A percentile compares a stretch with the other conserved stretches of the same genome.
phyloP scores from a whole-genome alignment of 2,113 vertebrate genomes.

The Notechis scutatus region DNA sequence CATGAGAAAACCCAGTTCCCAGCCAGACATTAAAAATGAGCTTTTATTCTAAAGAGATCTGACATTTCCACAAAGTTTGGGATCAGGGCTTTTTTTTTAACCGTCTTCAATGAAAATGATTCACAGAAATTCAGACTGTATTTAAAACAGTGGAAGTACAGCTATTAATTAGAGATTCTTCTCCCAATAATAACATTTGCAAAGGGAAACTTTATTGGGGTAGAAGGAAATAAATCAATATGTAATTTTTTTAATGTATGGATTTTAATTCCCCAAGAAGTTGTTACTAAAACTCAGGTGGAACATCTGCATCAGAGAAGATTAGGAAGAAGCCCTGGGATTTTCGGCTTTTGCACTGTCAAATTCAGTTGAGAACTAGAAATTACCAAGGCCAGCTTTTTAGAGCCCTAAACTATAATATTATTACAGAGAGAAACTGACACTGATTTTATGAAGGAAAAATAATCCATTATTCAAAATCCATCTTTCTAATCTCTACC shows the following conservation, averaged over 20 bases:
- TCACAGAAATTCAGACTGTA: background rate
- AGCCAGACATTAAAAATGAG: background rate
- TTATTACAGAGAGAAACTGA: background rate
- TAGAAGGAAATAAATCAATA: background rate
- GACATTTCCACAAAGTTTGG: background rate
- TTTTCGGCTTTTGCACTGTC: background rate
- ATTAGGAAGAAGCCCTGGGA: background rate
- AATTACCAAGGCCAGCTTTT: background rate
- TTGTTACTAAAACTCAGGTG: background rate
- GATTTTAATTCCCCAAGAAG: background rate
- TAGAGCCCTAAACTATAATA: background rate
- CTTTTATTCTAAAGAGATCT: background rate
- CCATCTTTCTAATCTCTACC: background rate
- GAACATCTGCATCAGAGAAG: background rate
- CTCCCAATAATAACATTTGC: background rate
- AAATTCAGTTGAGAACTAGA: background rate
- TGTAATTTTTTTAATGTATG: background rate
- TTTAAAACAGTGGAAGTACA: background rate
- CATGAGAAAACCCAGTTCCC: background rate
- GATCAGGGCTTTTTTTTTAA: background rate
- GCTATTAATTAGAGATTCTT: background rate
- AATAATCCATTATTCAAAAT: background rate
- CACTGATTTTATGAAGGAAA: background rate
- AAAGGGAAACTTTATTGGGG: background rate
- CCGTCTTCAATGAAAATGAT: background rate